Base-by-base conservation (phyloP, 2,888 invertebrate species). In the Epirrhoe alternata region DNA sequence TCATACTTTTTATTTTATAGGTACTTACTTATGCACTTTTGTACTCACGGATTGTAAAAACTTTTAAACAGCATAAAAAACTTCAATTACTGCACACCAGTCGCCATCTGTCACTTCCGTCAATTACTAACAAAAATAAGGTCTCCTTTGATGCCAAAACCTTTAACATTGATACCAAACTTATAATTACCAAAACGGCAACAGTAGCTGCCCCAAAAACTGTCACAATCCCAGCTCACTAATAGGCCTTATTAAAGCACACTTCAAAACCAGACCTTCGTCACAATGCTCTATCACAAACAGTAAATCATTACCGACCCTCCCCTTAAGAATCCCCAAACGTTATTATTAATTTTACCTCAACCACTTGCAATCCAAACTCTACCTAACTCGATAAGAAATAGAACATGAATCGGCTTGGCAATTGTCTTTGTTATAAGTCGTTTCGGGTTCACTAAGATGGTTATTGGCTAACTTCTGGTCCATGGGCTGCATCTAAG, bases 401-500 rank as follows among this genome's bases (percentile, higher is more conserved):
- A 83, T 84, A 87, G 76, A 85, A 87, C 77, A 75, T 78, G 83
- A 85, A 84, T 85, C 83, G 72, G 75, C 73, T 56, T 70, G 70
- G 73, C 80, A 73, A 82, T 83, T 79, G 75, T 73, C 69, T 69
- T 74, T 64, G 72, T 81, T 73, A 79, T 85, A 83, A 77, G 86
- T 74, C 79, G 76, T 81, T 87, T 84, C 77, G 78, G 70, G 67
- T 72, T 70, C 69, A 72, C 77, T 75, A 79, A 83, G 80, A 78
- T 79, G 83, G 87, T 90, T 90, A 90, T 90, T 89, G 91, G 91
- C 90, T 88, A 90, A 91, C 88, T 90, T 90, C 86, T 87, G 92
- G 92, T 92, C 91, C 90, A 86, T 81, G 83, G 86, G 84, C 85
- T 91, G 91, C 92, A 92, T 90, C 91, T 90, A 92, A 91, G 92